Conservation (phyloP, 2,797 vertebrate genomes). For the Melopsittacus undulatus region DNA sequence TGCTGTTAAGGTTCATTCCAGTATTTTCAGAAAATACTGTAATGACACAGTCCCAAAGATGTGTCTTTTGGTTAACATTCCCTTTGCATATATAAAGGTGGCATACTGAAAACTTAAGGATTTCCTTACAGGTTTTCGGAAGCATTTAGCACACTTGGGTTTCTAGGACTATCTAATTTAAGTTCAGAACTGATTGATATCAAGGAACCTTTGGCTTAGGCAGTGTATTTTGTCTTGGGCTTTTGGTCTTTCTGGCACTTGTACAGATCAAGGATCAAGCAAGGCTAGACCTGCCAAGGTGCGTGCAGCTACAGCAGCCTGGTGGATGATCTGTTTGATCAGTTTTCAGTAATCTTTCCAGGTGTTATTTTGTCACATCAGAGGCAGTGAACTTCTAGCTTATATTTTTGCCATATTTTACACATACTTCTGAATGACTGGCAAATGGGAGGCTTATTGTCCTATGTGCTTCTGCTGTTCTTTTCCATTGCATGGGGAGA, state of each 20-base stretch:
- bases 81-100: background rate
- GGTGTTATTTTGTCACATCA: background rate
- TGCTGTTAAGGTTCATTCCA: background rate
- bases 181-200: background rate
- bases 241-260: background rate
- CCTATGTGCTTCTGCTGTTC: background rate
- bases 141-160: background rate
- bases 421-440: accelerated
- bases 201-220: background rate
- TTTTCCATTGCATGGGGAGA: background rate
- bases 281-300: background rate
- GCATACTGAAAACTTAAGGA: background rate
- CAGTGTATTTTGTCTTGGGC: background rate
- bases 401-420: background rate
- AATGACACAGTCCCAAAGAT: background rate
- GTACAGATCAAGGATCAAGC: background rate
- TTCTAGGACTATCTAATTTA: background rate
- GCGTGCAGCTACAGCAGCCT: background rate
- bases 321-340: background rate
- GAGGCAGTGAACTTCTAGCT: background rate
- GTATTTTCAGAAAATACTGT: background rate
- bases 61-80: background rate
- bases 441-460: background rate
- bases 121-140: background rate
- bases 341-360: background rate